A percentile compares a stretch with the other conserved stretches of the same genome.
These are phyloP conservation scores for Opisthocomus hoazin DNA, from an alignment of 2,113 vertebrate genomes.

Conservation along the genomic window DNA sequence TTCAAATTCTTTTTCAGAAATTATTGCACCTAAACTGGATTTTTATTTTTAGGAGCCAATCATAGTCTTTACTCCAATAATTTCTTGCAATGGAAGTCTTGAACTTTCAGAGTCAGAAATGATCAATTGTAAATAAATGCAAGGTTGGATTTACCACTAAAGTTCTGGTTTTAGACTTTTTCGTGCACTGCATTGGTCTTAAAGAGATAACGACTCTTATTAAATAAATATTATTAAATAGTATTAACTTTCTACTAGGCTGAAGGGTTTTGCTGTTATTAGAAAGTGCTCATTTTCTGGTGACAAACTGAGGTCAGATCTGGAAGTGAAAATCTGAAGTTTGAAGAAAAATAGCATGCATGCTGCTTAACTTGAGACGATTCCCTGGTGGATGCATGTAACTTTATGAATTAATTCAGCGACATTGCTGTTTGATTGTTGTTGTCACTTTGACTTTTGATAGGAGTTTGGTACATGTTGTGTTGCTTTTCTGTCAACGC, in stretches of 20 bases:
- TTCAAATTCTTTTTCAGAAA: background rate
- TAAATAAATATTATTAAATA: background rate
- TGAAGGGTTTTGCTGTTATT: background rate
- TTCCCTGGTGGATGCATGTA: background rate
- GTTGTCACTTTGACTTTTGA: background rate
- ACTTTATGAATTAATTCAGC: background rate
- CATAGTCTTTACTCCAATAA: background rate
- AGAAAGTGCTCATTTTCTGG: background rate
- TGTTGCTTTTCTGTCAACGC: background rate
- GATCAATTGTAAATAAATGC: background rate
- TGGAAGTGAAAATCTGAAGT: background rate
- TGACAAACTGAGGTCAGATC: background rate
- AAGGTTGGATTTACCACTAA: background rate
- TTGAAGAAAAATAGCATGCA: background rate
- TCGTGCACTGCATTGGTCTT: background rate
- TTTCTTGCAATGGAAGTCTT: background rate
- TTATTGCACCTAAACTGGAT: background rate
- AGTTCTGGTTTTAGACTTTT: background rate
- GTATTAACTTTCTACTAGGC: background rate
- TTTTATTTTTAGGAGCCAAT: background rate
- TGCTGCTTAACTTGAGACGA: background rate
- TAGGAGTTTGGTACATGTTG: background rate
- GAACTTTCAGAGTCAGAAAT: background rate
- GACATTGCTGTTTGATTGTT: background rate
- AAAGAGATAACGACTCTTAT: background rate